Evolutionary conservation across 1,140 invertebrate genomes (phyloP), one percentile per base, ranked within the genome.

Genomic region (Drosophila hydei): DNA sequence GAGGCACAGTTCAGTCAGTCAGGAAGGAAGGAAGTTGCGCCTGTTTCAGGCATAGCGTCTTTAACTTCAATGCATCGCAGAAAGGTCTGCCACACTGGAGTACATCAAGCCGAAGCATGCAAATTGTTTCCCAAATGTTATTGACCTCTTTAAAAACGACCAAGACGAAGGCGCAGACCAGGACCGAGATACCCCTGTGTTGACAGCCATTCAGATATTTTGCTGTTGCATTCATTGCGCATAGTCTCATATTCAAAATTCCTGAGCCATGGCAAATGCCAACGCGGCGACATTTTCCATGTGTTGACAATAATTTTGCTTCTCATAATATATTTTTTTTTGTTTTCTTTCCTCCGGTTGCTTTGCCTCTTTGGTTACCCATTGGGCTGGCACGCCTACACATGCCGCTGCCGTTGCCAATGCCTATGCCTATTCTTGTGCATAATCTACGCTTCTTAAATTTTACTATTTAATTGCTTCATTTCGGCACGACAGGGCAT

Each of bases 1-100:
- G 21, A 50, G 21, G 36, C 38, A 33, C 30, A 11, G 40, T 3
- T 12, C 9, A 45, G 18, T 21, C 54, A 48, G 60, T 73, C 69
- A 52, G 72, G 76, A 79, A 85, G 80, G 81, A 84, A 80, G 80
- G 80, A 87, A 87, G 80, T 87, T 65, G 76, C 63, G 63, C 61
- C 76, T 65, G 67, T 74, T 23, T 19, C 14, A n/a, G 38, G 11
- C 38, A 8, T 42, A 14, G 36, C 16, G 38, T 40, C 30, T 65
- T 45, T 27, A 48, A 38, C 38, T 65, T 65, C 52, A 54, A n/a
- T 38, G 42, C 60, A 47, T 21, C 25, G 4, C 1, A 58, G 56
- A 76, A 63, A 60, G 42, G 54, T 9, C n/a, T 51, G 27, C 27
- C 50, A 23, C 19, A 5, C 30, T 6, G 30, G 8, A 33, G 9